phyloP scores from a whole-genome alignment of 1,140 invertebrate genomes.

The Listronotus bonariensis region DNA sequence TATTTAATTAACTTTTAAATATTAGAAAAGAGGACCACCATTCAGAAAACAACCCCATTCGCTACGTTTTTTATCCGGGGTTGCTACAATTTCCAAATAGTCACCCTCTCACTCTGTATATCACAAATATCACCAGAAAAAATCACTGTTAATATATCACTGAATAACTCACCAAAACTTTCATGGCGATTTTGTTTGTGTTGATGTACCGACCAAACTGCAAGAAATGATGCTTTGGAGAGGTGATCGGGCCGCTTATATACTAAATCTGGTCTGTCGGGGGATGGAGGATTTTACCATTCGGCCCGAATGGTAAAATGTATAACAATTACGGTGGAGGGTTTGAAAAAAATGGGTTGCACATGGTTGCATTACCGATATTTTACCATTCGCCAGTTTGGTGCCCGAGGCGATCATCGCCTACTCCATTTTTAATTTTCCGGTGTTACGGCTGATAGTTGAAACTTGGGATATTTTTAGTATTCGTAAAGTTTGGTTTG shows the following conservation, averaged over 20 bases:
- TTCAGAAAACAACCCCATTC: background rate
- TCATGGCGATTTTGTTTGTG: conserved; percentile 32
- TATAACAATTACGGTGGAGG: conserved; percentile 27
- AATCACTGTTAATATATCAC: background rate
- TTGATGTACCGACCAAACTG: conserved; percentile 36
- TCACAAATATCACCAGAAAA: too few species aligned
- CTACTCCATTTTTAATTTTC: conserved; percentile 28
- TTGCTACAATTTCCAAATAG: background rate
- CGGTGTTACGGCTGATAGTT: too few species aligned
- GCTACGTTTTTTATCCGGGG: too few species aligned
- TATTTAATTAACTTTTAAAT: too few species aligned
- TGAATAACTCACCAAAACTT: conserved; percentile 35
- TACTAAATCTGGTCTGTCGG: conserved; percentile 26
- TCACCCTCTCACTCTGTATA: background rate
- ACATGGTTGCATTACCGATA: conserved; percentile 30
- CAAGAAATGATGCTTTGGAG: conserved; percentile 38
- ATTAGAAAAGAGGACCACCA: too few species aligned
- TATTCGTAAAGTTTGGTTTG: too few species aligned
- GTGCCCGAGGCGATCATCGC: conserved; percentile 26
- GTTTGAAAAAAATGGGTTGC: conserved; percentile 34
- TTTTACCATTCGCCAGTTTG: conserved; percentile 19
- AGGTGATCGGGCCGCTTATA: conserved; percentile 28
- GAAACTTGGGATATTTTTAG: too few species aligned
- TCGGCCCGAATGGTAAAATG: conserved; percentile 22
- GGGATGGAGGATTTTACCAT: conserved; percentile 24